A percentile compares a stretch with the other conserved stretches of the same genome.
Evolutionary conservation across 2,113 vertebrate genomes (phyloP).

Genomic region (Riparia riparia): DNA sequence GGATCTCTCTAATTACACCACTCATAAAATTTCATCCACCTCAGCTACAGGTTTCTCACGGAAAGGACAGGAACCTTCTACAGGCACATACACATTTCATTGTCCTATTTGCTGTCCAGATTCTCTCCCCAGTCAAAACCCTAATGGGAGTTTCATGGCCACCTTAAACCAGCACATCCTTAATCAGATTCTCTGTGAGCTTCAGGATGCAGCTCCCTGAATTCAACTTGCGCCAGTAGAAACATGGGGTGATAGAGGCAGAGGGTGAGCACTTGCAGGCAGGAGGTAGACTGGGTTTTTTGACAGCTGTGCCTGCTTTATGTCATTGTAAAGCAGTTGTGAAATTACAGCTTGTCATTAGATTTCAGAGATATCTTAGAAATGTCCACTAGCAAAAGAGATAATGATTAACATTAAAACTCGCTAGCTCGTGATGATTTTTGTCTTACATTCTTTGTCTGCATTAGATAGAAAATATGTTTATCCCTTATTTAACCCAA

Average conservation of each 20-base stretch:
- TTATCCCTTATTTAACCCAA: neutral
- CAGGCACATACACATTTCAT: neutral
- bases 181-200: neutral
- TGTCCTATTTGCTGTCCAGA: neutral
- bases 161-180: neutral
- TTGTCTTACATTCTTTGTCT: neutral
- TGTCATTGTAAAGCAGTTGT: neutral
- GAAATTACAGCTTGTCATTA: slow-evolving; percentile 11
- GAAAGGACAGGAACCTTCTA: neutral
- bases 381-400: neutral
- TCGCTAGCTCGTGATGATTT: neutral
- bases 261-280: neutral
- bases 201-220: neutral
- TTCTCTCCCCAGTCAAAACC: neutral
- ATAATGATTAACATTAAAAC: neutral
- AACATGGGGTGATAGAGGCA: neutral
- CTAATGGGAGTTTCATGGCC: neutral
- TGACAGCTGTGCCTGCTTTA: neutral
- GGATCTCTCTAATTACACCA: neutral
- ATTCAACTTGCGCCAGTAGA: neutral
- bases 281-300: neutral
- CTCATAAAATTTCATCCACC: neutral
- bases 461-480: neutral
- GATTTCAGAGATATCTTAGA: neutral
- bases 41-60: neutral